Percentiles rank a stretch among this genome's conserved stretches.
Evolutionary conservation across 2,797 vertebrate species (phyloP).

Genomic region (Mus minutoides): DNA sequence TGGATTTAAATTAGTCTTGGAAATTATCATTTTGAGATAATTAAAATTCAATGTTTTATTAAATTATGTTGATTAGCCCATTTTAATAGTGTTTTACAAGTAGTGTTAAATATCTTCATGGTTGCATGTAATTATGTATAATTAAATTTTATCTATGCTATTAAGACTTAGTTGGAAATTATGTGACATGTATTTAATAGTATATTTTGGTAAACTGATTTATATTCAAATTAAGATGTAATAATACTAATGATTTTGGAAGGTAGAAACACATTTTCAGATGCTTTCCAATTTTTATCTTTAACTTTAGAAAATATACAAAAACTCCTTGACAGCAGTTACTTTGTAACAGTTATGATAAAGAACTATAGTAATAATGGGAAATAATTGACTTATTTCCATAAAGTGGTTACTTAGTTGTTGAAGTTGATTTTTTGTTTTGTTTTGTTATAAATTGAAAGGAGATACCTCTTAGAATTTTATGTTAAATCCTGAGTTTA

Average conservation of each 20-base stretch:
- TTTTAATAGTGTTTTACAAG: slow-evolving; percentile 34
- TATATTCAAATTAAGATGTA: slow-evolving; percentile 42
- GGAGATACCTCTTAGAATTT: slow-evolving; percentile 29
- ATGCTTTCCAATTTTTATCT: slow-evolving; percentile 50
- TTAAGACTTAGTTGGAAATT: slow-evolving; percentile 37
- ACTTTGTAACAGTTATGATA: not conserved
- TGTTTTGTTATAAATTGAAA: slow-evolving; percentile 45
- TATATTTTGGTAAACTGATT: slow-evolving; percentile 51
- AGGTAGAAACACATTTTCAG: slow-evolving; percentile 14
- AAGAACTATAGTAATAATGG: slow-evolving; percentile 26
- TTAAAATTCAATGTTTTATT: slow-evolving; percentile 45
- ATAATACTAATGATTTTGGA: not conserved
- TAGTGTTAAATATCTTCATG: slow-evolving; percentile 1
- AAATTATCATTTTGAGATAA: slow-evolving; percentile 58
- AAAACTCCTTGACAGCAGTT: slow-evolving; percentile 33
- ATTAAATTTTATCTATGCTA: slow-evolving; percentile 6
- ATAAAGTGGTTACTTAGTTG: slow-evolving; percentile 12
- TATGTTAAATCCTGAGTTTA: not conserved
- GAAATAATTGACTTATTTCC: slow-evolving; percentile 42
- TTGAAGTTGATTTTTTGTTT: not conserved
- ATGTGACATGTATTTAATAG: not conserved
- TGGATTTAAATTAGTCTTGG: slow-evolving; percentile 30
- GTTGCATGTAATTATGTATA: not conserved
- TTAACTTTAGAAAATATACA: slow-evolving; percentile 45
- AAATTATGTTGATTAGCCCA: not conserved